phyloP scores from a whole-genome alignment of 2,888 invertebrate species.

The Stenotaenia linearis region DNA sequence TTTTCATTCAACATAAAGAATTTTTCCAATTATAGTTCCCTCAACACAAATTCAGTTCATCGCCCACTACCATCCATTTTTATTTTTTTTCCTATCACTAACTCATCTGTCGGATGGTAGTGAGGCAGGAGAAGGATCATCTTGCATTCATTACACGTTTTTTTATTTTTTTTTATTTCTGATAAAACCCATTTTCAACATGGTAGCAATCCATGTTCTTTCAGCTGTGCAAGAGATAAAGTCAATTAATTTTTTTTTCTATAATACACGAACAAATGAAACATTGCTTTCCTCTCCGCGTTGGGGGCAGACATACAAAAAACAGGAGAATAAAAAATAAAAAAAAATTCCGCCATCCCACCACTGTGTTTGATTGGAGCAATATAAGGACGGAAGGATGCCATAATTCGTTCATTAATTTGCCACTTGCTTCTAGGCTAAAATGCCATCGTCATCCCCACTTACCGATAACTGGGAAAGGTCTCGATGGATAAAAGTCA shows the following conservation, averaged over 20 bases:
- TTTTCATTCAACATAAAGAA: constrained; percentile 24
- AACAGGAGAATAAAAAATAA: not conserved
- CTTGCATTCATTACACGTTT: not conserved
- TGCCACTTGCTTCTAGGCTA: not conserved
- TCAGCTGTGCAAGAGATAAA: not conserved
- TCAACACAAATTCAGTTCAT: not conserved
- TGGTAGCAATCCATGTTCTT: not conserved
- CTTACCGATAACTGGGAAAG: not conserved
- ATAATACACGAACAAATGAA: not conserved
- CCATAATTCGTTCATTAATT: not conserved
- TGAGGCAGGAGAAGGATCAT: not conserved
- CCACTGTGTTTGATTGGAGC: not conserved
- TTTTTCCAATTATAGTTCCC: constrained; percentile 11
- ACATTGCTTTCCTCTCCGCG: not conserved
- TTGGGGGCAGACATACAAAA: not conserved
- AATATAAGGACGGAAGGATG: not conserved
- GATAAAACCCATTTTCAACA: not conserved
- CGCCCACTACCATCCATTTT: not conserved
- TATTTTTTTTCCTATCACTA: not conserved
- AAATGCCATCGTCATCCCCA: not conserved
- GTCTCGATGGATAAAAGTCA: not conserved
- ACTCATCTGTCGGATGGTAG: not conserved
- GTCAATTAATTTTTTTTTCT: not conserved
- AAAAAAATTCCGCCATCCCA: not conserved
- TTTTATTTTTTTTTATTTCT: not conserved